phyloP scores from a whole-genome alignment of 1,140 invertebrate genomes.

The Drosophila baimaii region DNA sequence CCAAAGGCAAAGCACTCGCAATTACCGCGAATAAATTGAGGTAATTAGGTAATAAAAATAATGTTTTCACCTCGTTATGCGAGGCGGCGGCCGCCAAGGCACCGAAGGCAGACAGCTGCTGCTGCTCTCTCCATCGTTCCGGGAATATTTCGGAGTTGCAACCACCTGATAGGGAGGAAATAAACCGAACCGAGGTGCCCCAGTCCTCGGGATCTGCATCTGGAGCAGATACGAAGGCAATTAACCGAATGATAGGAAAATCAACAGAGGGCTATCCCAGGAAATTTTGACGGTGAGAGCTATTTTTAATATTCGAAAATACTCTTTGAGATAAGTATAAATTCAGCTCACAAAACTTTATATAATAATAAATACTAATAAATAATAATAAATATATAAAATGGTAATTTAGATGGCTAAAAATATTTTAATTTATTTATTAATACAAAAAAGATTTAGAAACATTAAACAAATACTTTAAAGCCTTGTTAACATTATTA shows the following conservation, averaged over 20 bases:
- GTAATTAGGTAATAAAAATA: constrained; percentile 84
- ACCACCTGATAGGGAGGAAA: constrained; percentile 40
- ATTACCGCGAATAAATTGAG: constrained; percentile 81
- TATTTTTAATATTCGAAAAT: background rate
- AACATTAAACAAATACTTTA: too few species aligned
- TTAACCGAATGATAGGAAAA: constrained; percentile 29
- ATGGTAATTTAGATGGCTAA: too few species aligned
- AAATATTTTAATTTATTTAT: too few species aligned
- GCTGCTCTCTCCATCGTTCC: constrained; percentile 50
- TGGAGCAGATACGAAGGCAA: constrained; percentile 24
- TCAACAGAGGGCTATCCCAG: constrained; percentile 17
- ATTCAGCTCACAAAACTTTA: background rate
- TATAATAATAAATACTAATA: too few species aligned
- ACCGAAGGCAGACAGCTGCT: background rate
- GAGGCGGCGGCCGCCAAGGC: constrained; percentile 14
- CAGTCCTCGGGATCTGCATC: constrained; percentile 14
- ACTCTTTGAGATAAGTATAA: background rate
- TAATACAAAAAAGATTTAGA: too few species aligned
- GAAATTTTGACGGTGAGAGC: constrained; percentile 1
- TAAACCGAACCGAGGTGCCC: constrained; percentile 14
- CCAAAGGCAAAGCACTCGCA: constrained; percentile 56
- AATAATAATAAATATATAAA: too few species aligned
- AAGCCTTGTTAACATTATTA: too few species aligned
- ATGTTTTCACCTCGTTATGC: constrained; percentile 79
- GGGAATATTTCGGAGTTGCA: constrained; percentile 26